phyloP scores from a whole-genome alignment of 1,140 invertebrate genomes.

The Phymastichus coffea region DNA sequence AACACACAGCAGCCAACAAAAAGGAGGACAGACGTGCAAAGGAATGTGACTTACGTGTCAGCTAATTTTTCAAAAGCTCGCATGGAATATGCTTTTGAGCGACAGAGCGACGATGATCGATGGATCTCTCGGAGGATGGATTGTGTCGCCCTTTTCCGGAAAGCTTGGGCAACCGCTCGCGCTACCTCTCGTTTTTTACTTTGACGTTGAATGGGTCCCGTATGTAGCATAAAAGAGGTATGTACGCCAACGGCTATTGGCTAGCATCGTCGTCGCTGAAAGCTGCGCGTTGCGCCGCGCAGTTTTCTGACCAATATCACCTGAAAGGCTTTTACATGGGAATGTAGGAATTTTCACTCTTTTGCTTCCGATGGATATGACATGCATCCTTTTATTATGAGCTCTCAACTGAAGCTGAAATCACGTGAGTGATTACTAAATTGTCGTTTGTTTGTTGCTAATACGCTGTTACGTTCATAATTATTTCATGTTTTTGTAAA shows the following conservation, averaged over 20 bases:
- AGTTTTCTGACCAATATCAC: constrained; percentile 12
- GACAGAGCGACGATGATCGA: constrained; percentile 38
- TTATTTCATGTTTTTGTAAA: too few species aligned
- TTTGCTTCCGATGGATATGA: background rate
- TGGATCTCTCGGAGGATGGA: constrained; percentile 42
- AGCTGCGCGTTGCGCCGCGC: background rate
- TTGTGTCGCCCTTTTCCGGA: constrained; percentile 35
- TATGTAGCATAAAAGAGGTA: constrained; percentile 20
- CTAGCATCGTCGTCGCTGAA: background rate
- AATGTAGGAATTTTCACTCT: background rate
- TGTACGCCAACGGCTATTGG: constrained; percentile 14
- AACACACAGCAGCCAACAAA: too few species aligned
- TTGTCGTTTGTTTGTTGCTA: too few species aligned
- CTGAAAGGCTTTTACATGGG: background rate
- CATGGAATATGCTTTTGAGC: too few species aligned
- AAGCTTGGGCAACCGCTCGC: too few species aligned
- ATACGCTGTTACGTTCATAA: too few species aligned
- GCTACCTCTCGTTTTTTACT: constrained; percentile 33
- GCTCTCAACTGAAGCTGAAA: too few species aligned
- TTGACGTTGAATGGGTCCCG: constrained; percentile 24
- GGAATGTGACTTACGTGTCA: too few species aligned
- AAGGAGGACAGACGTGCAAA: too few species aligned
- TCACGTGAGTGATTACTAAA: too few species aligned
- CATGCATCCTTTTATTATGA: background rate
- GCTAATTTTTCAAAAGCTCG: too few species aligned